These are phyloP conservation scores for Regulus satrapa DNA, from an alignment of 2,113 vertebrate genomes.

Conservation along the genomic window DNA sequence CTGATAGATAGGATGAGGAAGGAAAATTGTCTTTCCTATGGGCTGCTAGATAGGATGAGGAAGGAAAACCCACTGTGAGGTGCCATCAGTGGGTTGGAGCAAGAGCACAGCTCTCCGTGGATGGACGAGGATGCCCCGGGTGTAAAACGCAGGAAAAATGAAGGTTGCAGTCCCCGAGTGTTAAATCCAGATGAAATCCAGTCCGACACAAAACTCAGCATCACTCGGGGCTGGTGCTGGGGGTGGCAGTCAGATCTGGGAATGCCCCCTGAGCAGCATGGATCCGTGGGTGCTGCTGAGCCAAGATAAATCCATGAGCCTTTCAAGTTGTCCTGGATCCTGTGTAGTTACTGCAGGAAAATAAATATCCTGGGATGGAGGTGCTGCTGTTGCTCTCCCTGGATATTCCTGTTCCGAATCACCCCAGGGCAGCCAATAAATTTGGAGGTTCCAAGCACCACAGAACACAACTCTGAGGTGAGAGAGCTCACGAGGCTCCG, in stretches of 20 bases:
- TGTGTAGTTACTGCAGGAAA: neutral
- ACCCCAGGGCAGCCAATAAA: neutral
- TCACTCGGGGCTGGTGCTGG: rapidly evolving
- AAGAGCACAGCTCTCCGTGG: neutral
- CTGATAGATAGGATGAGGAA: rapidly evolving
- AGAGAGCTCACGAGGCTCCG: neutral
- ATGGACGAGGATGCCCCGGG: rapidly evolving
- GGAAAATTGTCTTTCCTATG: rapidly evolving
- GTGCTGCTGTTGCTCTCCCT: neutral
- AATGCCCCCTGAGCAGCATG: neutral
- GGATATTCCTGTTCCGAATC: neutral
- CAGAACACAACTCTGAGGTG: neutral
- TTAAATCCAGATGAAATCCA: neutral
- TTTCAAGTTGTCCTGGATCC: neutral
- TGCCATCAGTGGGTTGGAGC: rapidly evolving
- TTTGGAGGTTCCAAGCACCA: neutral
- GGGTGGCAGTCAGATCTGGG: rapidly evolving
- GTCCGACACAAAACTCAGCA: neutral
- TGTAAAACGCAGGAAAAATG: rapidly evolving
- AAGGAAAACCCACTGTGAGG: rapidly evolving
- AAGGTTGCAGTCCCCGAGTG: rapidly evolving
- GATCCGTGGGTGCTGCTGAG: neutral
- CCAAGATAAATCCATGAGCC: neutral
- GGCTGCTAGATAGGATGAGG: rapidly evolving
- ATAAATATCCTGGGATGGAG: neutral